Conservation (phyloP, 2,888 invertebrate genomes). For the Operophtera brumata region DNA sequence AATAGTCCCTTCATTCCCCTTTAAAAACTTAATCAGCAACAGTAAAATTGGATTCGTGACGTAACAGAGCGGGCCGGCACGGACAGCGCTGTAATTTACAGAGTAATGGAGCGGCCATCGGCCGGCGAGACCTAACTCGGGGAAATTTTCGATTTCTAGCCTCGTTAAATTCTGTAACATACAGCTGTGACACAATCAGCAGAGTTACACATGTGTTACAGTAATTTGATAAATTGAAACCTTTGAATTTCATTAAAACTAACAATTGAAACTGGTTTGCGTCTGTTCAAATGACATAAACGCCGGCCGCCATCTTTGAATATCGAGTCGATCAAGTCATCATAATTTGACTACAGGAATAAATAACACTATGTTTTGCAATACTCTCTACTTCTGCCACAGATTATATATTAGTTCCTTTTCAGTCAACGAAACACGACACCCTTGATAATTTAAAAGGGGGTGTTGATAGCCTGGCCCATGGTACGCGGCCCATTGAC, state of each 20-base stretch:
- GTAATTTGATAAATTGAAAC: slow-evolving; percentile 4
- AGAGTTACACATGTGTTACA: not conserved
- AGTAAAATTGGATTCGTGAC: not conserved
- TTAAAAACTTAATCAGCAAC: slow-evolving; percentile 3
- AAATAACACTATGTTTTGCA: too few species aligned
- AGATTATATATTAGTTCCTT: too few species aligned
- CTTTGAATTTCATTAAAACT: not conserved
- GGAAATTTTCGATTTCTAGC: slow-evolving; percentile 32
- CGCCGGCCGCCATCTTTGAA: too few species aligned
- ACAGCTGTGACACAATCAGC: slow-evolving; percentile 21
- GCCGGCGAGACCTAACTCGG: slow-evolving; percentile 16
- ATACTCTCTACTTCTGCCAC: too few species aligned
- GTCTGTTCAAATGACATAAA: too few species aligned
- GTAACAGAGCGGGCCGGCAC: not conserved
- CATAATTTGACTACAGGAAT: too few species aligned
- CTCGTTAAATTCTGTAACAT: slow-evolving; percentile 26
- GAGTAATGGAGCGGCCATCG: slow-evolving; percentile 3
- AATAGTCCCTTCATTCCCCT: not conserved
- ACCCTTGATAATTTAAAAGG: too few species aligned
- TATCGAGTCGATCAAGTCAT: too few species aligned
- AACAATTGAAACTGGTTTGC: too few species aligned
- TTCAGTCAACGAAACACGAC: too few species aligned
- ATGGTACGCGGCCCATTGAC: too few species aligned
- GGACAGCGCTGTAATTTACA: not conserved
- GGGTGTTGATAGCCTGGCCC: too few species aligned